A percentile compares a stretch with the other conserved stretches of the same genome.
These are phyloP conservation scores for Pelobates cultripes DNA, from an alignment of 2,797 vertebrate species.

Conservation along the genomic window DNA sequence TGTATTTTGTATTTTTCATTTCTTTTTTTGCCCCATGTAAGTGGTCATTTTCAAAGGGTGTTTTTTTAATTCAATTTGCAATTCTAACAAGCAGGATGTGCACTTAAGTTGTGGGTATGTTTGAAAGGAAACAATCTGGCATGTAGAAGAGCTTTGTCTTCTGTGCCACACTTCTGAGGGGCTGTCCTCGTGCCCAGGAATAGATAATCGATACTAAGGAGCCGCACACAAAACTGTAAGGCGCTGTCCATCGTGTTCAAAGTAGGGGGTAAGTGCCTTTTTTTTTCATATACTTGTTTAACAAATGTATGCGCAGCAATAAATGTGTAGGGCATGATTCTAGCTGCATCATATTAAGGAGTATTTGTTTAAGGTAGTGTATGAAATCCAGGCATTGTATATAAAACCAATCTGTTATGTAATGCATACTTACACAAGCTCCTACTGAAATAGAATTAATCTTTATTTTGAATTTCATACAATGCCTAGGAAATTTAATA, in stretches of 20 bases:
- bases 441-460: too few species aligned
- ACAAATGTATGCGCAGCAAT: too few species aligned
- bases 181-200: conserved; percentile 5
- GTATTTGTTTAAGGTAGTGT: too few species aligned
- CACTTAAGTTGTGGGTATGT: conserved; percentile 77
- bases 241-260: background rate
- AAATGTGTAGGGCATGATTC: too few species aligned
- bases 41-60: background rate
- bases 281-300: background rate
- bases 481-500: too few species aligned
- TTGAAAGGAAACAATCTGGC: conserved; percentile 34
- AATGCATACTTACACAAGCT: too few species aligned
- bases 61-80: conserved; percentile 4
- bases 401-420: too few species aligned
- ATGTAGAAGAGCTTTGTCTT: conserved; percentile 37
- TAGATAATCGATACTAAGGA: too few species aligned
- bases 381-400: too few species aligned
- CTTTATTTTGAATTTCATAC: too few species aligned
- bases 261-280: conserved; percentile 40
- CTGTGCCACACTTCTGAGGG: conserved; percentile 1
- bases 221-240: conserved; percentile 36
- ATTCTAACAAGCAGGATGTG: conserved; percentile 78
- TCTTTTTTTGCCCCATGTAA: conserved; percentile 46
- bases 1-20: background rate
- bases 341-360: too few species aligned